Conservation (phyloP, 2,797 vertebrate genomes). For the Lophotriccus pileatus region DNA sequence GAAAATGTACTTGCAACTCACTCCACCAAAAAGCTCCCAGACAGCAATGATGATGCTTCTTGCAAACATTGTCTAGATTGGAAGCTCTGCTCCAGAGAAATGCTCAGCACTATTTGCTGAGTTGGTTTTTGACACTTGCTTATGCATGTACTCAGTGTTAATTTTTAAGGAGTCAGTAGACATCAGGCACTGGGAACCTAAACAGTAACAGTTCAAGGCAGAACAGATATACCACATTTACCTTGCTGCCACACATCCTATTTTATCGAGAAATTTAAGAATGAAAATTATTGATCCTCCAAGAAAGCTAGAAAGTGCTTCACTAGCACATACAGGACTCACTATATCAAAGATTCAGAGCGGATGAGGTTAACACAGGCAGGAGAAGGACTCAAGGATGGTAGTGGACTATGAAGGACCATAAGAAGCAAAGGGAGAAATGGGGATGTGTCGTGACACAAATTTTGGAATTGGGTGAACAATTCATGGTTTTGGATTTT, state of each 20-base stretch:
- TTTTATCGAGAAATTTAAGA: not conserved
- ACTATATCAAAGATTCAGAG: not conserved
- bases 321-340: accelerated
- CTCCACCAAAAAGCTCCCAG: not conserved
- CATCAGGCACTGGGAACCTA: not conserved
- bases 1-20: not conserved
- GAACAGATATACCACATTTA: not conserved
- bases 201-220: not conserved
- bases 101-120: not conserved
- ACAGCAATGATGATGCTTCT: not conserved
- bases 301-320: not conserved
- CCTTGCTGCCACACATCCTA: not conserved
- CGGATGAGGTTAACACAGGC: not conserved
- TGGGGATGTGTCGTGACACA: too few relatives aligned
- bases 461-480: too few relatives aligned
- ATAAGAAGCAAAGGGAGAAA: not conserved
- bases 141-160: not conserved
- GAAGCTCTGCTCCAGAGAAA: not conserved
- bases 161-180: not conserved
- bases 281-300: not conserved
- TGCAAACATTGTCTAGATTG: not conserved
- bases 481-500: too few relatives aligned
- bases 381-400: accelerated
- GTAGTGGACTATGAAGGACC: not conserved
- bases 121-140: not conserved